Evolutionary conservation across 1,140 invertebrate genomes (phyloP).

Genomic region (Drosophila equinoxialis): DNA sequence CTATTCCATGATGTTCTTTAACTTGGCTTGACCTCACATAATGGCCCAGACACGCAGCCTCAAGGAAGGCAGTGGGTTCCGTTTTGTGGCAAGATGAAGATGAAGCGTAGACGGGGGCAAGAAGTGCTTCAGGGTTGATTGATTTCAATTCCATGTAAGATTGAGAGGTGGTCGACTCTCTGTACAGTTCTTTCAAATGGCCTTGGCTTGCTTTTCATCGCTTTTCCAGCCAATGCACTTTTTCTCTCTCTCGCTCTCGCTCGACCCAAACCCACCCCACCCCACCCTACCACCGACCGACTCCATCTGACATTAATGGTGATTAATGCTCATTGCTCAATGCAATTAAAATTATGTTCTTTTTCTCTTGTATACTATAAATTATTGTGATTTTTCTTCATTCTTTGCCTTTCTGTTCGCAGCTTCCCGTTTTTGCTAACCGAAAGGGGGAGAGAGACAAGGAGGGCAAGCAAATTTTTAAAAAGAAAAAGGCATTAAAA

Average conservation of each 20-base stretch:
- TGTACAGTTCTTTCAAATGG: constrained; percentile 23
- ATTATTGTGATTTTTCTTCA: constrained; percentile 71
- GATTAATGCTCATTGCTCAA: constrained; percentile 67
- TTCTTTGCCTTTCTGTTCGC: constrained; percentile 24
- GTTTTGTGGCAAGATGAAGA: not conserved
- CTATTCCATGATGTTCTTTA: no score
- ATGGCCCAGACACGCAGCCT: constrained; percentile 37
- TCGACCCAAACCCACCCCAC: not conserved
- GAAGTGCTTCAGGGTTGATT: constrained; percentile 58
- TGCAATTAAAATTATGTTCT: constrained; percentile 61
- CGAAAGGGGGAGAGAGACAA: not conserved
- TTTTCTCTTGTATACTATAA: constrained; percentile 44
- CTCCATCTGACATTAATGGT: constrained; percentile 72
- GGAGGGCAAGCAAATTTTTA: constrained; percentile 4
- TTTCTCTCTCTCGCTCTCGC: not conserved
- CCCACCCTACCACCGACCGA: not conserved
- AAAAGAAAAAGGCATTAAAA: constrained; percentile 21
- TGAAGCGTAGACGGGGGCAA: not conserved
- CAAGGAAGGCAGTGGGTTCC: not conserved
- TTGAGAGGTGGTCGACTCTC: not conserved
- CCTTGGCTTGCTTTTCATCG: constrained; percentile 76
- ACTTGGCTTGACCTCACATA: constrained; percentile 66
- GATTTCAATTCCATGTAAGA: constrained; percentile 46
- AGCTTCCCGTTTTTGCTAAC: constrained; percentile 10
- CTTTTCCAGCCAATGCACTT: constrained; percentile 73